phyloP scores from a whole-genome alignment of 2,888 invertebrate genomes.

The Oasisia sp. region DNA sequence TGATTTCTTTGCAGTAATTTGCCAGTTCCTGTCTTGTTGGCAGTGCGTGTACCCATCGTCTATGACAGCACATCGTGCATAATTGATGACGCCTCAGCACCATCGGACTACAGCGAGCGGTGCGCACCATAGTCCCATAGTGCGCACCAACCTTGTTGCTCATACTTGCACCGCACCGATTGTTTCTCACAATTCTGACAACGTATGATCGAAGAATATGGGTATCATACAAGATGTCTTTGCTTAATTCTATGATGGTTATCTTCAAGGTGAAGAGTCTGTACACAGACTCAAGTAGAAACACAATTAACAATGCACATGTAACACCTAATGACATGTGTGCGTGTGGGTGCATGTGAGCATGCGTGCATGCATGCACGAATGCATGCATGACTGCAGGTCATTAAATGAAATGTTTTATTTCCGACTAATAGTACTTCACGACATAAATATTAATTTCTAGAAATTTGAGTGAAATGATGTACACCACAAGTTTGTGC shows the following conservation, averaged over 20 bases:
- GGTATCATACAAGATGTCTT: neutral
- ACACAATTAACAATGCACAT: neutral
- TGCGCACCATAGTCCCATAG: neutral
- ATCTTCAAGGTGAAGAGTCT: neutral
- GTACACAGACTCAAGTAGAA: neutral
- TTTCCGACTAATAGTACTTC: neutral
- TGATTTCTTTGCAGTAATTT: slow-evolving; percentile 13
- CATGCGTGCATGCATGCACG: neutral
- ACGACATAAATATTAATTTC: neutral
- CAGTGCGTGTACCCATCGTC: neutral
- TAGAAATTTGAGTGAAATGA: neutral
- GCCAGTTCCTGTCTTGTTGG: neutral
- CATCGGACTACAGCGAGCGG: neutral
- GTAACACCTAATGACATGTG: too few species aligned
- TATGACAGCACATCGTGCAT: neutral
- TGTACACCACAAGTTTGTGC: neutral
- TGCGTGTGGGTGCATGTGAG: neutral
- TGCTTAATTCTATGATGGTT: neutral
- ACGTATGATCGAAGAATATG: neutral
- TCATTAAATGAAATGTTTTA: neutral
- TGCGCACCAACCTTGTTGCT: neutral
- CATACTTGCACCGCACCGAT: neutral
- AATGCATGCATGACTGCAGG: neutral
- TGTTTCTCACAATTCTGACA: neutral
- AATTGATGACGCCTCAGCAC: neutral